Percentiles rank a stretch among this genome's conserved stretches.
Conservation (phyloP, 2,888 invertebrate species). For the Trilocha varians region DNA sequence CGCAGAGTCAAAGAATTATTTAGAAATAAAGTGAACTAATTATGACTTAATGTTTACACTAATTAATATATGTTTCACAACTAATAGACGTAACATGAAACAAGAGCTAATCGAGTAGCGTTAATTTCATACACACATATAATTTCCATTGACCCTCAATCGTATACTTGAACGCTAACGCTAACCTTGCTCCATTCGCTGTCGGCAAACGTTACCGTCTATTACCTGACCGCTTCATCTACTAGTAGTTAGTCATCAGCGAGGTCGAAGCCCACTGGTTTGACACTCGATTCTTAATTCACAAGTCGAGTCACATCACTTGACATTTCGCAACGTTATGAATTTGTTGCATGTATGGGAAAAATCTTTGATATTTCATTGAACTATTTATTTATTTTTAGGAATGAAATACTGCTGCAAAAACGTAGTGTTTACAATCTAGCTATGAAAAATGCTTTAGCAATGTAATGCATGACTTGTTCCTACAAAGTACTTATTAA, state of each 20-base stretch:
- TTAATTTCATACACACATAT: conserved; percentile 20
- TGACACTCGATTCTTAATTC: conserved; percentile 43
- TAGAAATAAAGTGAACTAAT: too few relatives aligned
- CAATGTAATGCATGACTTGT: too few relatives aligned
- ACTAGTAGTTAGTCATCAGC: conserved; percentile 30
- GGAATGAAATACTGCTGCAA: too few relatives aligned
- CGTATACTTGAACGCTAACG: conserved; percentile 41
- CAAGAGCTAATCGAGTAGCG: neutral
- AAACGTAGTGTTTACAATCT: too few relatives aligned
- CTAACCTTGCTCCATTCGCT: conserved; percentile 45
- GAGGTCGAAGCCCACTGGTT: conserved; percentile 39
- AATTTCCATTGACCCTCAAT: conserved; percentile 35
- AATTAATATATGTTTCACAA: neutral
- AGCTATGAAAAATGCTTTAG: too few relatives aligned
- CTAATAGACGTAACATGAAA: neutral
- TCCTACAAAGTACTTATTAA: neutral
- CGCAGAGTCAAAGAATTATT: too few relatives aligned
- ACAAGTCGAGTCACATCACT: conserved; percentile 17
- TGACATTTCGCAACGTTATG: conserved; percentile 28
- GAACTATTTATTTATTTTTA: too few relatives aligned
- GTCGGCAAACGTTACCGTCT: conserved; percentile 30
- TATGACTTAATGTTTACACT: too few relatives aligned
- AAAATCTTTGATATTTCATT: too few relatives aligned
- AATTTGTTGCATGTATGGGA: neutral
- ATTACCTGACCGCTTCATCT: conserved; percentile 41